Evolutionary conservation across 2,888 invertebrate genomes (phyloP).

Genomic region (Pteria penguin): DNA sequence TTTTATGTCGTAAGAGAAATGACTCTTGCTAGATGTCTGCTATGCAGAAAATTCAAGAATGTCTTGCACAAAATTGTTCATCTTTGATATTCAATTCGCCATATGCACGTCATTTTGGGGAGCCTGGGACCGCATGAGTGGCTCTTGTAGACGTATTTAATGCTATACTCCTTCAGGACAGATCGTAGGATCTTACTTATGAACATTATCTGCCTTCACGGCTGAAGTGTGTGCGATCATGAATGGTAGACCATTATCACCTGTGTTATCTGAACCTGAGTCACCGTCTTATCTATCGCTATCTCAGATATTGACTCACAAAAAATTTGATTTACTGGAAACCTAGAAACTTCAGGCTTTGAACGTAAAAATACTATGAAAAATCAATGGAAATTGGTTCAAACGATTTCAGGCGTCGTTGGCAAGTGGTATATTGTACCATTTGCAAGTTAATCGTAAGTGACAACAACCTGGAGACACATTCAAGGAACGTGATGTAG

Average conservation of each 20-base stretch:
- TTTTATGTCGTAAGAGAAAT: conserved; percentile 31
- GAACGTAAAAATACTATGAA: background rate
- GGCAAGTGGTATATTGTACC: background rate
- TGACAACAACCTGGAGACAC: background rate
- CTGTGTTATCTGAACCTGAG: background rate
- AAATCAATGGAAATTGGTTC: background rate
- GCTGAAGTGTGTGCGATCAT: conserved; percentile 41
- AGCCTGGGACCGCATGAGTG: conserved; percentile 42
- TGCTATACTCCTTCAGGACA: conserved; percentile 4
- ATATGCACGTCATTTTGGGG: conserved; percentile 41
- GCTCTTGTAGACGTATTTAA: conserved; percentile 29
- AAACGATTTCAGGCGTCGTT: background rate
- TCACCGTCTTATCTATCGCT: background rate
- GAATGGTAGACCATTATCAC: conserved; percentile 7
- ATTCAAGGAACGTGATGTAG: background rate
- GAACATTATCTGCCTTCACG: conserved; percentile 33
- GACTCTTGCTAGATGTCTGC: background rate
- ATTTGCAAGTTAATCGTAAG: background rate
- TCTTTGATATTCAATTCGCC: conserved; percentile 44
- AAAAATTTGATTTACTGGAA: background rate
- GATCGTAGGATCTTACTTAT: conserved; percentile 17
- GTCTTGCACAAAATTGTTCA: background rate
- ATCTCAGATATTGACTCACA: background rate
- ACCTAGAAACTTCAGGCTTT: background rate
- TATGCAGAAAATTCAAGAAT: background rate